Conservation (phyloP, 1,140 invertebrate genomes). For the Drosophila bipectinata region DNA sequence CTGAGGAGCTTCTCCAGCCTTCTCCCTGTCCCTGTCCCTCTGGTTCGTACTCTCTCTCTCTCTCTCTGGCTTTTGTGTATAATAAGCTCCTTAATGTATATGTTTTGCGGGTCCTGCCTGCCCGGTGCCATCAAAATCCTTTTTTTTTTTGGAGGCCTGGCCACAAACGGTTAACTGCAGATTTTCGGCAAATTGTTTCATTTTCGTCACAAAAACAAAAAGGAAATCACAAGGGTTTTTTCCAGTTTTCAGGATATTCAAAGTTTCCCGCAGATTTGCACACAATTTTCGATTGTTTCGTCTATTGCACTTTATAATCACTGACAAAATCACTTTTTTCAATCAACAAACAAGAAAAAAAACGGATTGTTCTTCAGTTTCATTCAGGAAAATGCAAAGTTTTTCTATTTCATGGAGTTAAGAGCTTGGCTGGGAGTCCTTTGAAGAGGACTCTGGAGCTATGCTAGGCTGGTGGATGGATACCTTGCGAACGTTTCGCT, state of each 20-base stretch:
- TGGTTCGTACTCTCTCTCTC: not conserved
- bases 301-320: not conserved
- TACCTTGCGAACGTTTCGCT: slow-evolving; percentile 80
- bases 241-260: not conserved
- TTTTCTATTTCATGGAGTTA: not conserved
- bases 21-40: not conserved
- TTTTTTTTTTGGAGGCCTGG: slow-evolving; percentile 10
- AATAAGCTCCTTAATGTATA: slow-evolving; percentile 39
- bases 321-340: slow-evolving; percentile 7
- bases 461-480: slow-evolving; percentile 16
- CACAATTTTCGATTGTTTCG: not conserved
- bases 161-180: not conserved
- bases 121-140: slow-evolving; percentile 47
- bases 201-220: slow-evolving; percentile 2
- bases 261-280: not conserved
- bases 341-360: slow-evolving; percentile 16
- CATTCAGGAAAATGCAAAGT: not conserved
- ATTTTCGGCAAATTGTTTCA: slow-evolving; percentile 36
- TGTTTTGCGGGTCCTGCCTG: slow-evolving; percentile 29
- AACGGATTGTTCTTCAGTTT: not conserved
- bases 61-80: slow-evolving; percentile 37
- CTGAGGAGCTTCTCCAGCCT: not conserved
- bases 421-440: not conserved
- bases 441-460: slow-evolving; percentile 2
- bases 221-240: not conserved